These are phyloP conservation scores for Elmis aenea DNA, from an alignment of 2,888 invertebrate genomes.

Conservation along the genomic window DNA sequence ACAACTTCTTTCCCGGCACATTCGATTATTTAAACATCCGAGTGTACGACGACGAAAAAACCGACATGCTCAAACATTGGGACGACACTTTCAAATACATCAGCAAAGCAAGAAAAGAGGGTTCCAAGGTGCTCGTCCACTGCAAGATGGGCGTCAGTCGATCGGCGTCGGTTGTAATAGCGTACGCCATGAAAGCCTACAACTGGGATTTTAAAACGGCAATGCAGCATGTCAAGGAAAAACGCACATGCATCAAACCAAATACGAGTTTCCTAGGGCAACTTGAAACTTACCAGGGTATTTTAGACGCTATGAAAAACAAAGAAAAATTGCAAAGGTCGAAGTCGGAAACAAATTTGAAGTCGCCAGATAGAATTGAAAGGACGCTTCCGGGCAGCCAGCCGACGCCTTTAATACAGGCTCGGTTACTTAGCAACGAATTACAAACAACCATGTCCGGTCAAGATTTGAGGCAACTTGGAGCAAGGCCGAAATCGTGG, in stretches of 20 bases:
- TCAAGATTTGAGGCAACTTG: constrained; percentile 36
- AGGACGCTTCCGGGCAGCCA: constrained; percentile 53
- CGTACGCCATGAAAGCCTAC: constrained; percentile 97
- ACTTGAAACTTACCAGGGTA: constrained; percentile 90
- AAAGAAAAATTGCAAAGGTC: constrained; percentile 88
- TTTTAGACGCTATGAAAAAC: constrained; percentile 94
- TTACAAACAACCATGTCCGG: constrained; percentile 25
- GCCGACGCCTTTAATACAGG: constrained; percentile 58
- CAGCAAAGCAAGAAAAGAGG: constrained; percentile 81
- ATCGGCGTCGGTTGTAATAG: constrained; percentile 96
- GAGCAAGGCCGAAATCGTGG: constrained; percentile 44
- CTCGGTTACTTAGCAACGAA: constrained; percentile 38
- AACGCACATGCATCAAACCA: constrained; percentile 91
- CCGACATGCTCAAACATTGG: constrained; percentile 95
- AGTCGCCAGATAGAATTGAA: constrained; percentile 59
- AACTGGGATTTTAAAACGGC: constrained; percentile 90
- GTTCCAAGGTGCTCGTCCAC: constrained; percentile 93
- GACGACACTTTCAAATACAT: constrained; percentile 97
- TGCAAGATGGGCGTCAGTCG: constrained; percentile 99
- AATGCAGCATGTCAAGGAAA: constrained; percentile 82
- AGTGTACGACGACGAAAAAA: constrained; percentile 95
- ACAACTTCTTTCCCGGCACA: constrained; percentile 97
- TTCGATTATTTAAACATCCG: constrained; percentile 95
- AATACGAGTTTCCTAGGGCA: constrained; percentile 93
- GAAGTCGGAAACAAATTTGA: constrained; percentile 87